Conservation (phyloP, 2,797 vertebrate genomes). For the Brotula barbata region DNA sequence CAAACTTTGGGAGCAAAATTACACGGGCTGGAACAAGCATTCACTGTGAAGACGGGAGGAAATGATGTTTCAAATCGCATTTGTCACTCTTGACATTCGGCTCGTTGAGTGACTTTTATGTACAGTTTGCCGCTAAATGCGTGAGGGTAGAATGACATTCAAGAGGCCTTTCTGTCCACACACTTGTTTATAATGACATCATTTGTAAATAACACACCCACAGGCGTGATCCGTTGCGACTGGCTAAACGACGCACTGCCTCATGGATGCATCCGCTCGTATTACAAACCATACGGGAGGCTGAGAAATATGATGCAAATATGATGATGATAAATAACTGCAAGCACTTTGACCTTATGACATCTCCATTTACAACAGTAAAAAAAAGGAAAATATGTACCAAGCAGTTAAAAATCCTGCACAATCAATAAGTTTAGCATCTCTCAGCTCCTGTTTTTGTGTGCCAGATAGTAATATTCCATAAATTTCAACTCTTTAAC, state of each 20-base stretch:
- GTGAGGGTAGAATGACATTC: conserved; percentile 45
- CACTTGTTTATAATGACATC: conserved; percentile 28
- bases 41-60: conserved; percentile 47
- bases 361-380: neutral
- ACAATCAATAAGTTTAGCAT: neutral
- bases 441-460: conserved; percentile 3
- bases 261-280: neutral
- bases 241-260: conserved; percentile 17
- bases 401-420: neutral
- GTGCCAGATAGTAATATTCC: neutral
- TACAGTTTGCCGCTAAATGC: conserved; percentile 41
- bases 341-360: neutral
- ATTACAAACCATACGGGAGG: neutral
- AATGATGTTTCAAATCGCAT: conserved; percentile 69
- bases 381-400: neutral
- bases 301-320: neutral
- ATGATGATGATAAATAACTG: neutral
- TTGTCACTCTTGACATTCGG: conserved; percentile 73
- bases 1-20: conserved; percentile 50
- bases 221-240: conserved; percentile 15
- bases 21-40: conserved; percentile 58
- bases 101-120: conserved; percentile 42
- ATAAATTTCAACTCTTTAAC: no score
- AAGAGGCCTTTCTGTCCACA: conserved; percentile 32
- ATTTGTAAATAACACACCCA: conserved; percentile 27